A percentile compares a stretch with the other conserved stretches of the same genome.
Conservation (phyloP, 1,140 invertebrate species). For the Limonius californicus region DNA sequence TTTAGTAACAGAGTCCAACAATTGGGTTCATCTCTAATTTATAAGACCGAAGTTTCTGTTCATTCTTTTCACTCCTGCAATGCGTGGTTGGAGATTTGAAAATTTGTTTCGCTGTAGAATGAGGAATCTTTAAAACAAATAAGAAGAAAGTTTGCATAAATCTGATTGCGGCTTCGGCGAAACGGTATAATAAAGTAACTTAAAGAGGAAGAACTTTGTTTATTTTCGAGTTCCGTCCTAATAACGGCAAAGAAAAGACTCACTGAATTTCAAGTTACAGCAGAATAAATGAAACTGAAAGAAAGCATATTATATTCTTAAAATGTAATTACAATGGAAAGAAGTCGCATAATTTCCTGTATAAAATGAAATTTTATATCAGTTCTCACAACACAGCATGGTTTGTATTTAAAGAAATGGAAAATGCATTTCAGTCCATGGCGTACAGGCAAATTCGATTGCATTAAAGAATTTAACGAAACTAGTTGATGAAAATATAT, state of each 20-base stretch:
- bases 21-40: conserved; percentile 19
- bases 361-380: neutral
- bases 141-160: conserved; percentile 9
- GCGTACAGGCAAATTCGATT: too few relatives aligned
- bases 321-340: neutral
- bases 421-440: too few relatives aligned
- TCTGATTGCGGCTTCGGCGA: neutral
- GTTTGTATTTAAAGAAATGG: too few relatives aligned
- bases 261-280: neutral
- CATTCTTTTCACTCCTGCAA: conserved; percentile 5
- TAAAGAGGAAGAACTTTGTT: neutral
- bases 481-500: too few relatives aligned
- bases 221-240: neutral
- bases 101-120: neutral
- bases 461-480: too few relatives aligned
- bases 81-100: neutral
- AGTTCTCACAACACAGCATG: too few relatives aligned
- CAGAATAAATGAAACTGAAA: neutral
- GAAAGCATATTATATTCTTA: neutral
- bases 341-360: neutral
- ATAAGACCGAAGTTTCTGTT: conserved; percentile 4
- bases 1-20: conserved; percentile 22
- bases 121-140: conserved; percentile 4
- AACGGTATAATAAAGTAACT: neutral
- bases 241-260: neutral